These are phyloP conservation scores for Phenganax stokvisi DNA, from an alignment of 92 coral and sea anemone species.

Conservation along the genomic window DNA sequence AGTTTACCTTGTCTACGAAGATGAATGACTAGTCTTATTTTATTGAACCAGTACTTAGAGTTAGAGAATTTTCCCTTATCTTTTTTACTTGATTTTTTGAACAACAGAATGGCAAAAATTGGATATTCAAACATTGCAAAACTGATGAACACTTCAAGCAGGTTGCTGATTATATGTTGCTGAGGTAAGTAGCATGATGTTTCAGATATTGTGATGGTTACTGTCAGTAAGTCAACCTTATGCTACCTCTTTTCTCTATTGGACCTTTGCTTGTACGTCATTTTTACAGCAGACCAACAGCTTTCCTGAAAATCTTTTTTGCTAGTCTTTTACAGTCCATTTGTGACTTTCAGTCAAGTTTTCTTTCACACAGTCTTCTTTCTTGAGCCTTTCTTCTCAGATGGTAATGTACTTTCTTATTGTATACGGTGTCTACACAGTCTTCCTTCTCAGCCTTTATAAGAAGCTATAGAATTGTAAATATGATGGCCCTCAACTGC, in stretches of 20 bases:
- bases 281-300: no score
- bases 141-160: conserved; percentile 65
- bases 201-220: no score
- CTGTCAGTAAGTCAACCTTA: no score
- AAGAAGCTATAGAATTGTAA: no score
- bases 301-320: no score
- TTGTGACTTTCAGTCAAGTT: neutral
- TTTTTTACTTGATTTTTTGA: conserved; percentile 7
- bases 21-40: neutral
- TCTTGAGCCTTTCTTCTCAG: neutral
- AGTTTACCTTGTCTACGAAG: no score
- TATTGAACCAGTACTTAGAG: neutral
- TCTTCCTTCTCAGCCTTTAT: no score
- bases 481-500: no score
- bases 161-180: conserved; percentile 71
- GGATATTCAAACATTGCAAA: conserved; percentile 82
- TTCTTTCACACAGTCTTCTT: neutral
- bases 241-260: no score
- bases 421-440: no score
- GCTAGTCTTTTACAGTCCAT: neutral
- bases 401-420: no score
- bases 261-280: no score
- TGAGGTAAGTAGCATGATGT: conserved; percentile 54
- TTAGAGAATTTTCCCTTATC: neutral
- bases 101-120: conserved; percentile 76